Evolutionary conservation across 2,888 invertebrate species (phyloP), one percentile per base, ranked within the genome.

Genomic region (Hipparchia semele): DNA sequence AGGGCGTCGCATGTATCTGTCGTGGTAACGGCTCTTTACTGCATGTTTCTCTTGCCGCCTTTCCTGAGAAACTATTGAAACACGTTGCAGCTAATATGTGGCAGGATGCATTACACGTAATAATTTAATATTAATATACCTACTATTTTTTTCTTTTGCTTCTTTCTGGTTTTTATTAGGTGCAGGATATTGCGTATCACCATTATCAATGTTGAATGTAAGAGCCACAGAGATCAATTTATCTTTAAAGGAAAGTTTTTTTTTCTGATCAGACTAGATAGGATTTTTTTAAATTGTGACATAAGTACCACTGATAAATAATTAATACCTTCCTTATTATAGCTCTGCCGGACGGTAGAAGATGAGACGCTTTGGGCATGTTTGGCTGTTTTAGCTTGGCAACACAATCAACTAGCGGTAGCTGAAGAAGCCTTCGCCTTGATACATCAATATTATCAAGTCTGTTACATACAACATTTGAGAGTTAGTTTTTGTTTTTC

Each of bases 341-440:
- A 94, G 94, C 85, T 94, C 1, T 94, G 94, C 77, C 90, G 94
- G 5, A 92, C 92, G 2, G 92, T 94, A 1, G 94, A 94, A 84
- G 93, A 94, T 74, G 91, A 92, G 76, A 95, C 95, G n/a, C 91
- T 99, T 13, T 99, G 99, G 99, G 98, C 99, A 0, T 98, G 98
- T 78, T 94, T 99, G 79, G 99, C 99, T 0, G 98, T 98, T 0
- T 94, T 99, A 86, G 97, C 99, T 0, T 97, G 98, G 73, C 96
- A 98, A 78, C 96, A 96, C 75, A 97, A 97, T 85, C 97, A 99
- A 81, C 89, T 99, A 70, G 96, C 96, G 73, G 96, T 98, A 6
- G 99, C 99, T 13, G 99, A 99, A 92, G 98, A 99, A 84, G 98
- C 99, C 0, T 99, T 98, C 87, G 97, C 99, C 5, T 82, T 91